phyloP scores from a whole-genome alignment of 2,888 invertebrate species.

The Sinohyriopsis cumingii region DNA sequence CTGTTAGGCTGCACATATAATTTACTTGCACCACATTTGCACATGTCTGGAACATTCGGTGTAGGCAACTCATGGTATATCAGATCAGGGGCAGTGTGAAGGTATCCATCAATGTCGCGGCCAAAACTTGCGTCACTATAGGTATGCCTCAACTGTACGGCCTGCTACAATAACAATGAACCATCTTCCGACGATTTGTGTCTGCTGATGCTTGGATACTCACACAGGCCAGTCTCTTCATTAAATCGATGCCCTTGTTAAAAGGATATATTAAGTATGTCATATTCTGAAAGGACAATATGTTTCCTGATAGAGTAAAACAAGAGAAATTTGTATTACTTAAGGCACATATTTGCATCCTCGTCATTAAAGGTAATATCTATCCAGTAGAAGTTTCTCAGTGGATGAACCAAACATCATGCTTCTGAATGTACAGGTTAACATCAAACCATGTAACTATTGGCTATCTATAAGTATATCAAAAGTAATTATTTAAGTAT shows the following conservation, averaged over 20 bases:
- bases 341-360: too few species aligned
- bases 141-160: background rate
- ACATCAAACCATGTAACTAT: too few species aligned
- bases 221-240: background rate
- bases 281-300: background rate
- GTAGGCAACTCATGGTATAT: background rate
- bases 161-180: background rate
- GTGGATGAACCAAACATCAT: too few species aligned
- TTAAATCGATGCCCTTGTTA: background rate
- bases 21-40: slow-evolving; percentile 2
- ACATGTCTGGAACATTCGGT: background rate
- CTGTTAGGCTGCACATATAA: background rate
- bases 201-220: background rate
- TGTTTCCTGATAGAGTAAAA: background rate
- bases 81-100: background rate
- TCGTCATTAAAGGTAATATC: too few species aligned
- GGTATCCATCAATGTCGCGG: background rate
- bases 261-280: background rate
- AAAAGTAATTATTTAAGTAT: too few species aligned
- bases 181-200: background rate
- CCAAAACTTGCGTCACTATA: background rate
- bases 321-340: too few species aligned
- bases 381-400: too few species aligned
- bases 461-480: too few species aligned
- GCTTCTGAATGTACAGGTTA: too few species aligned